Evolutionary conservation across 2,113 vertebrate species (phyloP).

Genomic region (Chrysochloris asiatica): DNA sequence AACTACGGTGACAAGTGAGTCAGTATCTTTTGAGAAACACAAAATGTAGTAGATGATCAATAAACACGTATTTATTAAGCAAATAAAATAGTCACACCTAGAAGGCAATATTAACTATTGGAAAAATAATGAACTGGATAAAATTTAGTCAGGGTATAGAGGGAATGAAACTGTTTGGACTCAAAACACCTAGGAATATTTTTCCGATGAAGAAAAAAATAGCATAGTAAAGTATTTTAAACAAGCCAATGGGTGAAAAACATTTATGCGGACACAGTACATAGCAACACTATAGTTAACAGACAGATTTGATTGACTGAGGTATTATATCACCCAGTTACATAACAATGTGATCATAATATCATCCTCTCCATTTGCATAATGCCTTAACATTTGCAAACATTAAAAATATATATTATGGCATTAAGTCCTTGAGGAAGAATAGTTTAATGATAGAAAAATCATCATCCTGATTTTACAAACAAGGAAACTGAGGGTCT

Average conservation of each 20-base stretch:
- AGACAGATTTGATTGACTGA: accelerated
- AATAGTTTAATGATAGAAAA: neutral
- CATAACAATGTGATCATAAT: neutral
- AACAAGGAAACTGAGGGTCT: too few species aligned
- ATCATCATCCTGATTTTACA: neutral
- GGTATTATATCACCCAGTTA: accelerated
- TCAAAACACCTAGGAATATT: neutral
- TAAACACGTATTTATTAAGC: neutral
- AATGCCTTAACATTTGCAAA: neutral
- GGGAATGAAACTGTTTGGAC: neutral
- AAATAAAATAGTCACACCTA: neutral
- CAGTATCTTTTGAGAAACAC: neutral
- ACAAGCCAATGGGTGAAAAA: neutral
- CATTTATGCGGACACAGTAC: neutral
- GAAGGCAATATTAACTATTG: neutral
- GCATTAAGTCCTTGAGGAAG: neutral
- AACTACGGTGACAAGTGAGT: accelerated
- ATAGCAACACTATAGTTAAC: neutral
- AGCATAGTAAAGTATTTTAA: neutral
- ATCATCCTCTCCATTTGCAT: neutral
- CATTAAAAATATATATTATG: neutral
- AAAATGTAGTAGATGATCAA: neutral
- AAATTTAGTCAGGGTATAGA: neutral
- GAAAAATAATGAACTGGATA: neutral
- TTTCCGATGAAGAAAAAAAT: too few species aligned